phyloP scores from a whole-genome alignment of 1,140 invertebrate species.

The Calliphora vicina region DNA sequence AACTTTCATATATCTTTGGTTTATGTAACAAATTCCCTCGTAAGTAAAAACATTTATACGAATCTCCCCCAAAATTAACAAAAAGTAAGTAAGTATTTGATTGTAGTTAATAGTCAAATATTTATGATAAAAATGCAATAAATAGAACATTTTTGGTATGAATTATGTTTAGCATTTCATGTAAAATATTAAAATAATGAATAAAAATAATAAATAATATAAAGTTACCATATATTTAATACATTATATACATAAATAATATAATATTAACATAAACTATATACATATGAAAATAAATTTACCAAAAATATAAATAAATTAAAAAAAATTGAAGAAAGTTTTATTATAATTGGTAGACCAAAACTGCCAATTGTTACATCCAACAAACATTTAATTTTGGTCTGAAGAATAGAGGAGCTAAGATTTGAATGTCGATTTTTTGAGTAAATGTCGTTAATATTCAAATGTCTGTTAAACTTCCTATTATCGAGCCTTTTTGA shows the following conservation, averaged over 20 bases:
- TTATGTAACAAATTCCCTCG: not conserved
- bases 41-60: not conserved
- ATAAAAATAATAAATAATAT: slow-evolving; percentile 25
- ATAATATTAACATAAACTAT: slow-evolving; percentile 54
- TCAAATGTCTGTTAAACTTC: too few species aligned
- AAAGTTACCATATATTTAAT: slow-evolving; percentile 34
- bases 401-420: too few species aligned
- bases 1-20: not conserved
- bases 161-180: slow-evolving; percentile 39
- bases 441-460: too few species aligned
- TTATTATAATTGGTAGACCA: not conserved
- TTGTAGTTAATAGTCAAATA: not conserved
- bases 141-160: not conserved
- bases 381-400: too few species aligned
- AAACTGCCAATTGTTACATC: too few species aligned
- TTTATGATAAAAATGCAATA: not conserved
- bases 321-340: slow-evolving; percentile 37
- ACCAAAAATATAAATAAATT: slow-evolving; percentile 52
- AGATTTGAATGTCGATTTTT: too few species aligned
- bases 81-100: not conserved
- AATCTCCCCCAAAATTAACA: not conserved
- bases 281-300: slow-evolving; percentile 41
- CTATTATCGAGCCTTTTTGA: too few species aligned
- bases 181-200: slow-evolving; percentile 36
- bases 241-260: slow-evolving; percentile 39